Base-by-base conservation (phyloP, 1,140 invertebrate genomes). In the Microplitis demolitor region DNA sequence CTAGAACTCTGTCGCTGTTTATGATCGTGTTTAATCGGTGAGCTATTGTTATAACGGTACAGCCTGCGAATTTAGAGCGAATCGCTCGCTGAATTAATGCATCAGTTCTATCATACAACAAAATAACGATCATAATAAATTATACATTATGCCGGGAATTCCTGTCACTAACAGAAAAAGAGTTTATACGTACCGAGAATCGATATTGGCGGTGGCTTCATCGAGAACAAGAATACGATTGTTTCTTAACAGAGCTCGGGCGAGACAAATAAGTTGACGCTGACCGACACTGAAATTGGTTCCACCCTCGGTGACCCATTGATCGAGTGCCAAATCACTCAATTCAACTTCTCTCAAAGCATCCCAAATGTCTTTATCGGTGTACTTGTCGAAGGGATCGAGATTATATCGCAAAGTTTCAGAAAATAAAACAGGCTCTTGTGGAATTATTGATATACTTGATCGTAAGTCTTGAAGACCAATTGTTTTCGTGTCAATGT, bases 171-270 rank as follows among this genome's bases (percentile, higher is more conserved):
- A 88, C 89, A 0, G 76, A 66, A 0, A 78, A 77, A 66, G 89
- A 89, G 75, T 88, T 89, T 0, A 78, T 84, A 16, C 88, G 78
- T 63, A 89, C 89, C 0, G 88, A 89, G 88, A 84, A 82, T 95
- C 93, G 1, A 95, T 91, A 67, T 93, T 92, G 2, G 93, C 93
- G 0, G 94, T 94, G 0, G 94, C 94, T 84, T 95, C 93, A 79
- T 95, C 93, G 61, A 95, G 79, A 73, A 94, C 88, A 0, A 94
- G 79, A 76, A 95, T 89, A 69, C 88, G 89, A 77, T 91, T 91
- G 37, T 91, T 91, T 60, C 90, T 85, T 6, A 94, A 79, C 66
- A 94, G 88, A 2, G 92, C 91, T 76, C 92, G 80, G 0, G 91
- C 92, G 63, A 94, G 84, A 73, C 93, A 94, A 1, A 94, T 81